Conservation (phyloP, 2,797 vertebrate genomes). For the Alca torda region DNA sequence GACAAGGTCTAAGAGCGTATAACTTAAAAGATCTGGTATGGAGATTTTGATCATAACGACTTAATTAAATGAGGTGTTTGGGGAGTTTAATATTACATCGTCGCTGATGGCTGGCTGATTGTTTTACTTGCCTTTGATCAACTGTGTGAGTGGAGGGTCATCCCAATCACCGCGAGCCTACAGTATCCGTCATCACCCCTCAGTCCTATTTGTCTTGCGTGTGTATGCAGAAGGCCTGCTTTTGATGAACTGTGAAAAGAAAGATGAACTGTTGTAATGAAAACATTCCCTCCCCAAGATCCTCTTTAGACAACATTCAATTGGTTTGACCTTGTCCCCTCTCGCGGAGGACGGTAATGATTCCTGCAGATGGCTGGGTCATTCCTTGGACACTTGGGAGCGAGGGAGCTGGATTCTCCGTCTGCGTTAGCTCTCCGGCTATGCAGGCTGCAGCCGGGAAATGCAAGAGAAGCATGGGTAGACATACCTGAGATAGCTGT, state of each 20-base stretch:
- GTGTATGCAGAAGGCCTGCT: conserved; percentile 59
- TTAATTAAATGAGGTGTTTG: conserved; percentile 70
- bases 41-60: conserved; percentile 54
- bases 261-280: conserved; percentile 74
- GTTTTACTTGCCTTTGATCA: conserved; percentile 74
- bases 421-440: not conserved
- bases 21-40: conserved; percentile 58
- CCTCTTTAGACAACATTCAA: conserved; percentile 62
- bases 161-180: conserved; percentile 42
- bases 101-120: conserved; percentile 56
- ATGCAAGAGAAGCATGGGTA: not conserved
- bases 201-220: conserved; percentile 50
- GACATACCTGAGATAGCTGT: not conserved
- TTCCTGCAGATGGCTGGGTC: conserved; percentile 66
- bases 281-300: conserved; percentile 69
- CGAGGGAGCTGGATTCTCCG: not conserved
- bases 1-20: conserved; percentile 7
- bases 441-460: conserved; percentile 10
- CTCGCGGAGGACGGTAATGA: conserved; percentile 51
- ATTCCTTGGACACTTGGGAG: conserved; percentile 62
- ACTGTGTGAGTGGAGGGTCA: conserved; percentile 59
- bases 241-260: conserved; percentile 74
- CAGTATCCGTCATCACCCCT: conserved; percentile 55
- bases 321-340: conserved; percentile 63
- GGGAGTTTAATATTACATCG: conserved; percentile 56